A percentile compares a stretch with the other conserved stretches of the same genome.
phyloP scores from a whole-genome alignment of 2,113 vertebrate genomes.

The Ibidorhyncha struthersii region DNA sequence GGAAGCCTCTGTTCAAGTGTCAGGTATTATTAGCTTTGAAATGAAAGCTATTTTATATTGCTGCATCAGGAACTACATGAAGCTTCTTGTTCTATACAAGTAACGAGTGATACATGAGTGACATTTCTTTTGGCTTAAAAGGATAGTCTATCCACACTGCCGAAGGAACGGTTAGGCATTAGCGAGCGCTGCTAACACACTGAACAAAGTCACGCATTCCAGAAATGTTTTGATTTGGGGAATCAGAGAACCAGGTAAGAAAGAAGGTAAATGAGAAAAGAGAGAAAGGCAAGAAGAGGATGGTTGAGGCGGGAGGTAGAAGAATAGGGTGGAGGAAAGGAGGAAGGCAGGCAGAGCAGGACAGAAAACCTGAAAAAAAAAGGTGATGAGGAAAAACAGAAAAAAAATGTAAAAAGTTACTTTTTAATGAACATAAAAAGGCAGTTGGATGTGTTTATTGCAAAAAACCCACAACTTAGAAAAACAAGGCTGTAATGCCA shows the following conservation, averaged over 20 bases:
- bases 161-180: neutral
- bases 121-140: constrained; percentile 4
- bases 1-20: constrained; percentile 22
- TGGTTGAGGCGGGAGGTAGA: neutral
- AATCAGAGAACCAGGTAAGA: neutral
- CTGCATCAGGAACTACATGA: constrained; percentile 19
- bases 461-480: constrained; percentile 21
- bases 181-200: neutral
- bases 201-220: neutral
- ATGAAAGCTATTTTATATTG: constrained; percentile 5
- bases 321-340: neutral
- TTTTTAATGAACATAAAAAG: neutral
- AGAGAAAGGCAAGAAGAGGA: neutral
- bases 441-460: neutral
- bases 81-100: neutral
- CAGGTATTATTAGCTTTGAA: constrained; percentile 40
- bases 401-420: neutral
- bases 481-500: constrained; percentile 72
- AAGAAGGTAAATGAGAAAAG: neutral
- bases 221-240: neutral
- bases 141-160: neutral
- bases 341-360: neutral
- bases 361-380: neutral
- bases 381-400: neutral
- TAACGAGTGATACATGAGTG: neutral